Base-by-base conservation (phyloP, 1,140 invertebrate genomes). In the Papilio aristodemus region DNA sequence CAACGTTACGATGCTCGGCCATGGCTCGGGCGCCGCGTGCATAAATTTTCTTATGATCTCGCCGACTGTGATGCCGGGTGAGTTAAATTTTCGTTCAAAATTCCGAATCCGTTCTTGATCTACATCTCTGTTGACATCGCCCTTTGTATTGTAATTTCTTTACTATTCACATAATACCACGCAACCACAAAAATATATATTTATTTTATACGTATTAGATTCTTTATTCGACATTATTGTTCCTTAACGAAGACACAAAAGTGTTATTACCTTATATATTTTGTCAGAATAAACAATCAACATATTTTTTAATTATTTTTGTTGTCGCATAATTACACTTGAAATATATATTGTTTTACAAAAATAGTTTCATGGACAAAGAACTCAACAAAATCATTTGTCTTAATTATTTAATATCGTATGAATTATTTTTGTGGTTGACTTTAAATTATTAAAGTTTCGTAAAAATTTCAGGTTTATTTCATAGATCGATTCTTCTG, bases 1-100 rank as follows among this genome's bases (percentile, higher is more conserved):
- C 22, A 96, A 97, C 78, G 96, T 99, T 0, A 98, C 98, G 0
- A 91, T 99, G 27, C 94, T 98, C 80, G 98, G 98, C 0, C 97
- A 99, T 79, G 98, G 97, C 0, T 96, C 97, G 0, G 98, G 98
- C 0, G 98, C 98, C 2, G 97, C 98, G 0, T 97, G 97, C 84
- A 98, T 99, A 54, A 97, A 99, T 90, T 97, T 98, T 83, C 94
- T 99, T 46, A 98, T 98, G 94, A 95, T 98, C 50, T 98, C 97
- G 22, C 97, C 97, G 0, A 96, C 97, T 46, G 97, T 97, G 63
- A 95, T 97, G 87, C 95, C 96, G 54, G 96, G 96, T 96, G 87
- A 87, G 80, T 72, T 60, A 14, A 66, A 60, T 57, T 58, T 57
- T 54, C 46, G 46, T 54, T 54, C 46, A 25, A 54, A 54, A 54